Percentiles rank a stretch among this genome's conserved stretches.
Conservation (phyloP, 2,113 vertebrate genomes). For the Phaethornis superciliosus region DNA sequence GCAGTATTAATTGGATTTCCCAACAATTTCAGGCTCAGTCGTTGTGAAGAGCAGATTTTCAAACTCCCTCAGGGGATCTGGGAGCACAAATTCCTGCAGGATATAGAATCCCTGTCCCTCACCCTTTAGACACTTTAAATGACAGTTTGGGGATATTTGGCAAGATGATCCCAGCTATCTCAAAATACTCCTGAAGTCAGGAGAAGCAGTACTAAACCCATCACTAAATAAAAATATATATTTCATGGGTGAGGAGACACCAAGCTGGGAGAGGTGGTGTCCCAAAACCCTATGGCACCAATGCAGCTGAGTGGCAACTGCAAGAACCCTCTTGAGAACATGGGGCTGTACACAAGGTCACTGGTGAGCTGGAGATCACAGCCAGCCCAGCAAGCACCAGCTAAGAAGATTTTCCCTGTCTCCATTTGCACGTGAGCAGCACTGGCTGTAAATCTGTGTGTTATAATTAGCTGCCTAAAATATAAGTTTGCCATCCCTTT, state of each 20-base stretch:
- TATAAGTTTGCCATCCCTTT: neutral
- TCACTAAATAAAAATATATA: neutral
- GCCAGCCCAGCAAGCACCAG: neutral
- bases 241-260: neutral
- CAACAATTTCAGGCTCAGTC: neutral
- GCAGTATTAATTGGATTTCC: neutral
- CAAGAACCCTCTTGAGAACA: neutral
- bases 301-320: neutral
- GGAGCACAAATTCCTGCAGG: neutral
- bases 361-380: fast-evolving
- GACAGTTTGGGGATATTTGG: neutral
- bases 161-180: neutral
- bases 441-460: fast-evolving
- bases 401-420: neutral
- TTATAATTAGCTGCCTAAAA: neutral
- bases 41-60: neutral
- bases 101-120: neutral
- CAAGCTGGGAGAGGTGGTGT: neutral
- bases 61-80: neutral
- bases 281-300: neutral
- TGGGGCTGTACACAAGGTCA: neutral
- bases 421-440: neutral
- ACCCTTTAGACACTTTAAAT: neutral
- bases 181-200: neutral
- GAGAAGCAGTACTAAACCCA: neutral